Base-by-base conservation (phyloP, 1,140 invertebrate genomes). In the Pararge aegeria region DNA sequence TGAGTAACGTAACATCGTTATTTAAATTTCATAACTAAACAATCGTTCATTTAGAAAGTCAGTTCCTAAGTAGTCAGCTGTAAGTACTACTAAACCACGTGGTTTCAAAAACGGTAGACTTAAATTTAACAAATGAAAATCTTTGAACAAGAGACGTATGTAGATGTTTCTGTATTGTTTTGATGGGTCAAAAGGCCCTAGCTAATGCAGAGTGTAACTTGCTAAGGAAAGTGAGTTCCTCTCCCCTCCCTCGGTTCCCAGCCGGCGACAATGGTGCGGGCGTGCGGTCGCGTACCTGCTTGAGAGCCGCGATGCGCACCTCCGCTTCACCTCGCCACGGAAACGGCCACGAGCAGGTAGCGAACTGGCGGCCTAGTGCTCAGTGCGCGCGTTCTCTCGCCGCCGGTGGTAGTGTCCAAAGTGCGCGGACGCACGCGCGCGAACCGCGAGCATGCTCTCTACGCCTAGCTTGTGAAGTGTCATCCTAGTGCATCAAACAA, bases 351-450 rank as follows among this genome's bases (percentile, higher is more conserved):
- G 62, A 67, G 80, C 83, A 83, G 81, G 80, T 84, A 81, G 77
- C 74, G 70, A 71, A 58, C 73, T 61, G 56, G 34, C 67, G 54
- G 15, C 13, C 38, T 42, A 18, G 38, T 18, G 38, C 49, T 84
- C 82, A 87, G 83, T 87, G 82, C 78, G 83, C 86, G 86, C 86
- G 82, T 68, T 85, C 83, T 71, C 80, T 87, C 83, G 83, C 80
- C 78, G 81, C 75, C 76, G 68, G 71, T 82, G 86, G 86, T 87
- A 87, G 83, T 89, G 83, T 87, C 68, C 66, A 77, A 75, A 60
- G 75, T 81, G 81, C 75, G 80, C 78, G 78, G 70, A 77, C 75
- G 83, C 78, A 77, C 72, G 73, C 77, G 79, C 75, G 66, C 61
- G 48, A 52, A 56, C 61, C 68, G 78, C 69, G 71, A 85, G 61